Base-by-base conservation (phyloP, 2,113 vertebrate genomes). In the Notiomystis cincta region DNA sequence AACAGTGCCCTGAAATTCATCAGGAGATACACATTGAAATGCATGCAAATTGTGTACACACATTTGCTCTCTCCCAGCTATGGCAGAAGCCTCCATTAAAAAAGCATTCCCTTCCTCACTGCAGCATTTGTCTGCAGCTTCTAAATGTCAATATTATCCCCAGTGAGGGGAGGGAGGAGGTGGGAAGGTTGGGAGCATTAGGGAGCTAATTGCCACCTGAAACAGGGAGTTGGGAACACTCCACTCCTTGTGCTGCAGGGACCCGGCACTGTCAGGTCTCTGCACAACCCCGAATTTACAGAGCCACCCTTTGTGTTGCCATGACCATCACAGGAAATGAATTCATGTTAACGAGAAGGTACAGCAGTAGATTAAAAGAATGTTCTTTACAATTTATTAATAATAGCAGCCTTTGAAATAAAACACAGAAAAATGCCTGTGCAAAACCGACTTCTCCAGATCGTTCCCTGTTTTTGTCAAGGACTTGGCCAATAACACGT, bases 81-180 rank as follows among this genome's bases (percentile, higher is more conserved):
- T 9, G 45, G 86, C 79, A 75, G 66, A 61, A 95, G 72, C 53
- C 71, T 92, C 93, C 96, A 97, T 97, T 97, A 96, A 94, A 90
- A 96, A 97, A 96, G 94, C 94, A 98, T 96, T 72, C 72, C 27
- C 78, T 90, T 67, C 70, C 96, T 76, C 51, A 18, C 81, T 70
- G 89, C 66, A 7, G 85, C 80, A 83, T 96, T 89, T 94, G 82
- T 89, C 95, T 94, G 90, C 94, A 73, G 81, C 96, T 96, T 96
- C 95, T 94, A 97, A 98, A 98, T 98, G 98, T 98, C 98, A 98
- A 23, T 90, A 94, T 86, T 91, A 94, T 93, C 95, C 96, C 89
- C 82, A 93, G 92, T 51, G 96, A 94, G 83, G 82, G 82, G 88
- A 80, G 95, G 91, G 89, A 93, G 97, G 81, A 96, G 95, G 96